Evolutionary conservation across 2,797 vertebrate species (phyloP).

Genomic region (Lates japonicus): DNA sequence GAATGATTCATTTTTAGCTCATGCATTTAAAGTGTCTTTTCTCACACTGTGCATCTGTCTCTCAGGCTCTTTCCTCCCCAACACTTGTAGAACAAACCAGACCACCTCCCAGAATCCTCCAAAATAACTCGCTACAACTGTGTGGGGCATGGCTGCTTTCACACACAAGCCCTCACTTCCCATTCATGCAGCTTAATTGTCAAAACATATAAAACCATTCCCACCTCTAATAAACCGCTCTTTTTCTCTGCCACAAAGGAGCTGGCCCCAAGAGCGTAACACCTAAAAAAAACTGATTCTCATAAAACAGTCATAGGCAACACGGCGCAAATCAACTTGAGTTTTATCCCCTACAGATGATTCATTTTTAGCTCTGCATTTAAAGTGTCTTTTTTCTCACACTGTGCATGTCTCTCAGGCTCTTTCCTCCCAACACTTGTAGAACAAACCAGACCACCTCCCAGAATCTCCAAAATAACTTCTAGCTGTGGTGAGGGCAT

Average conservation of each 20-base stretch:
- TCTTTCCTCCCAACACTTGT: too few species aligned
- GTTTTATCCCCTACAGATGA: too few species aligned
- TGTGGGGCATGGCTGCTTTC: conserved; percentile 67
- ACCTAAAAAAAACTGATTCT: conserved; percentile 57
- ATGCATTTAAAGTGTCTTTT: conserved; percentile 43
- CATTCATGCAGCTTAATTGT: conserved; percentile 80
- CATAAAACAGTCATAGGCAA: too few species aligned
- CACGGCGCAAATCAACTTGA: too few species aligned
- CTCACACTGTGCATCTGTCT: conserved; percentile 44
- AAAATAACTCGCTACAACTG: conserved; percentile 75
- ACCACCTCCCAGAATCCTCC: conserved; percentile 71
- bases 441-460: too few species aligned
- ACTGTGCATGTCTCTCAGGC: too few species aligned
- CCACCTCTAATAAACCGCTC: conserved; percentile 80
- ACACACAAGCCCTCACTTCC: conserved; percentile 75
- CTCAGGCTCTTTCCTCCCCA: conserved; percentile 26
- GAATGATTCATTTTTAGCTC: conserved; percentile 50
- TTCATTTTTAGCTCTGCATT: too few species aligned
- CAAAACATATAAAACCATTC: conserved; percentile 83
- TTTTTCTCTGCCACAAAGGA: conserved; percentile 80
- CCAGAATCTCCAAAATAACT: too few species aligned
- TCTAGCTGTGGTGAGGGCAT: too few species aligned
- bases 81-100: conserved; percentile 70
- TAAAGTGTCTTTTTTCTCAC: too few species aligned
- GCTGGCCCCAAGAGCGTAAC: conserved; percentile 71